Percentiles rank a stretch among this genome's conserved stretches.
Evolutionary conservation across 2,113 vertebrate species (phyloP).

Genomic region (Tetrax tetrax): DNA sequence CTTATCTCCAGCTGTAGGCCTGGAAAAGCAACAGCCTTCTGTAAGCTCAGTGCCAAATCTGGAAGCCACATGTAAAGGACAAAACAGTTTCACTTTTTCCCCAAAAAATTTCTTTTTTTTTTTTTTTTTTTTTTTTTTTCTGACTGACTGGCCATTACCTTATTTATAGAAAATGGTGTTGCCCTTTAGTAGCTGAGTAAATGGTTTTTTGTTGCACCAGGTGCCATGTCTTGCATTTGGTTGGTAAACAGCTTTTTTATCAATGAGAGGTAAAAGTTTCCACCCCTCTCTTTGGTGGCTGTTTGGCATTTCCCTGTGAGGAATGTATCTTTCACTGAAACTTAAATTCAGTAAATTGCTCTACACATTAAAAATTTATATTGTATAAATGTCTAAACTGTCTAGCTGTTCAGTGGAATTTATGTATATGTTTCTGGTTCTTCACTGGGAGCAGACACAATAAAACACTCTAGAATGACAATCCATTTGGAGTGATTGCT

Average conservation of each 20-base stretch:
- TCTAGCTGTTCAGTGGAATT: not conserved
- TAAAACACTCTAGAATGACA: not conserved
- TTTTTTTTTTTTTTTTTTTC: not conserved
- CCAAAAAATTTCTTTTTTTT: accelerated
- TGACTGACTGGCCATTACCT: not conserved
- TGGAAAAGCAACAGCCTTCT: not conserved
- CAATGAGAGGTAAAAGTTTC: not conserved
- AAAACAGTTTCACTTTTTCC: not conserved
- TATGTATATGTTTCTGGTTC: not conserved
- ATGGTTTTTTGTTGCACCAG: not conserved
- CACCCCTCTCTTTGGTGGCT: not conserved
- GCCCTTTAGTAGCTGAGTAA: not conserved
- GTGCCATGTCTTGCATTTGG: not conserved
- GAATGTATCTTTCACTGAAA: not conserved
- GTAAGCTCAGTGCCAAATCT: not conserved
- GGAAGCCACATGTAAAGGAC: not conserved
- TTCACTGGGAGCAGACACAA: not conserved
- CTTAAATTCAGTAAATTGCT: not conserved
- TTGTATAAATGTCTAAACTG: not conserved
- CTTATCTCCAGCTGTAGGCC: not conserved
- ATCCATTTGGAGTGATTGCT: not conserved
- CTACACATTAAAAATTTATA: not conserved
- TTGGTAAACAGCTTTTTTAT: not conserved
- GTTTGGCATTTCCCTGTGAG: not conserved
- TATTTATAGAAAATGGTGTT: not conserved